phyloP scores from a whole-genome alignment of 2,113 vertebrate genomes.

The Eulemur macaco region DNA sequence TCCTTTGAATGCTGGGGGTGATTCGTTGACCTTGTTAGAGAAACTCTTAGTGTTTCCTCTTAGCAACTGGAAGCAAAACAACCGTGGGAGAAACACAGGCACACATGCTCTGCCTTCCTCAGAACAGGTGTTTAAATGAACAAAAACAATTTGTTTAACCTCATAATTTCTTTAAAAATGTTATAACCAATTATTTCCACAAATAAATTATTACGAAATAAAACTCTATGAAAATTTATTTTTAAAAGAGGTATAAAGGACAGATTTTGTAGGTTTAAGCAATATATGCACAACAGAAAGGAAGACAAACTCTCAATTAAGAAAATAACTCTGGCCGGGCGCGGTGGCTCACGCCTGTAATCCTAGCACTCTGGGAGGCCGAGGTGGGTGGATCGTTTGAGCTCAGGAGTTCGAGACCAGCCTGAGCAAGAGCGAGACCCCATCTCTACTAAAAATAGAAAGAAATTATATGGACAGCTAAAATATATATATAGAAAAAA shows the following conservation, averaged over 20 bases:
- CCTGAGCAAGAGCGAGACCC: no score
- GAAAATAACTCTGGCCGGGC: no score
- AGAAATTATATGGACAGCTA: no score
- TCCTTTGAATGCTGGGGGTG: conserved; percentile 65
- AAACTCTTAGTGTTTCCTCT: conserved; percentile 43
- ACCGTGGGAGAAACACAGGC: neutral
- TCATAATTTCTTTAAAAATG: neutral
- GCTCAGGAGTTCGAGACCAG: no score
- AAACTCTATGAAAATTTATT: neutral
- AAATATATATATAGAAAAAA: no score
- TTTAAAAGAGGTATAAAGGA: neutral
- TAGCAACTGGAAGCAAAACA: neutral
- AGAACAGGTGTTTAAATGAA: neutral
- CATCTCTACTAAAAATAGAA: no score
- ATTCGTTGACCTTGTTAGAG: conserved; percentile 64
- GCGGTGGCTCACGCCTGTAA: no score
- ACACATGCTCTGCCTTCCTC: neutral
- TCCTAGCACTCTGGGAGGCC: no score
- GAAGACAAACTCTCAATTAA: neutral
- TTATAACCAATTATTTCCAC: neutral
- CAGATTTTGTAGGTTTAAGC: neutral
- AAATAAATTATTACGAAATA: neutral
- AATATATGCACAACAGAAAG: neutral
- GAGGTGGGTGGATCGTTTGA: no score
- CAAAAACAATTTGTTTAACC: neutral